These are phyloP conservation scores for Chydorus sphaericus DNA, from an alignment of 2,888 invertebrate genomes.

Conservation along the genomic window DNA sequence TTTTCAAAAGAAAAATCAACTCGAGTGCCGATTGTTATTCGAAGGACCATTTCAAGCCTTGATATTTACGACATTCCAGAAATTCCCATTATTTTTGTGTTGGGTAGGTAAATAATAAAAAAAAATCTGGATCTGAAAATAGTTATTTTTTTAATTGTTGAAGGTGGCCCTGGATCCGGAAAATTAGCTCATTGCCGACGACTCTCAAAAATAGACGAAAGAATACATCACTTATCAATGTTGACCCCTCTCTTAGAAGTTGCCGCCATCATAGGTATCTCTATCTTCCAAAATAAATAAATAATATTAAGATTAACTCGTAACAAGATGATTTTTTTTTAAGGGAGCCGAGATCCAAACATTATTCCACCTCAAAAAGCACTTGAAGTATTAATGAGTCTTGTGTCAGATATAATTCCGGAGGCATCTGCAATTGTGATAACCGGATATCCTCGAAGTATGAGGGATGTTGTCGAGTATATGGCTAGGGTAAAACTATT, in stretches of 20 bases:
- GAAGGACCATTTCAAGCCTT: neutral
- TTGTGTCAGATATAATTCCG: neutral
- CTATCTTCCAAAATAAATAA: neutral
- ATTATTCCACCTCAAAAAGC: conserved; percentile 10
- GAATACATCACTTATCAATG: conserved; percentile 79
- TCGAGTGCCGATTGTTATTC: neutral
- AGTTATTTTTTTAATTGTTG: conserved; percentile 17
- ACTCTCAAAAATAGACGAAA: conserved; percentile 69
- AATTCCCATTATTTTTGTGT: neutral
- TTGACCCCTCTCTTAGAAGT: conserved; percentile 30
- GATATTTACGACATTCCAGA: neutral
- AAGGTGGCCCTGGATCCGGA: conserved; percentile 90
- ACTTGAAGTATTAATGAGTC: conserved; percentile 9
- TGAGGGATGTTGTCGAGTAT: conserved; percentile 82
- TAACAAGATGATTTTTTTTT: too few species aligned
- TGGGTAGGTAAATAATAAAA: neutral
- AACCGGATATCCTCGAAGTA: conserved; percentile 77
- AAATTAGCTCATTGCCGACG: conserved; percentile 96
- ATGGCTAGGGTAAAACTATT: conserved; percentile 56
- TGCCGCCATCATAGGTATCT: neutral
- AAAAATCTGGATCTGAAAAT: neutral
- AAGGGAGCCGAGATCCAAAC: conserved; percentile 3
- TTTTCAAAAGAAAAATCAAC: neutral
- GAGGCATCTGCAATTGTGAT: conserved; percentile 37
- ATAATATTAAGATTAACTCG: neutral